A percentile compares a stretch with the other conserved stretches of the same genome.
Conservation (phyloP, 2,888 invertebrate genomes). For the Nomada lathburiana region DNA sequence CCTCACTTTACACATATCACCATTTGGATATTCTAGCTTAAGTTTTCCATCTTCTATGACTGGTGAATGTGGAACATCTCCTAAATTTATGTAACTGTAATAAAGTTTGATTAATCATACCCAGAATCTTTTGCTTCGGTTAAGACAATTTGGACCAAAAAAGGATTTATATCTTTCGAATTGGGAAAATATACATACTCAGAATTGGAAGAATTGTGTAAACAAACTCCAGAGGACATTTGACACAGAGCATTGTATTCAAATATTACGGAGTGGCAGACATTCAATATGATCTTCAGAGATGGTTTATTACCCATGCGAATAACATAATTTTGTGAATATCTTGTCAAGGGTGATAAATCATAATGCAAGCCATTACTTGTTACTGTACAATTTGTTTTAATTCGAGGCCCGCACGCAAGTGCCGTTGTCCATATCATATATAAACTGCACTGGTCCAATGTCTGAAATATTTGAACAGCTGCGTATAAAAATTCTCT, state of each 20-base stretch:
- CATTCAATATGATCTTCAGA: conserved; percentile 76
- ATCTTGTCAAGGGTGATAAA: conserved; percentile 71
- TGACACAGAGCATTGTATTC: conserved; percentile 62
- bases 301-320: conserved; percentile 49
- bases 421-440: conserved; percentile 75
- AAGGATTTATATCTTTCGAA: not conserved
- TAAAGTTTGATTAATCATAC: not conserved
- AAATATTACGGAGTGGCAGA: conserved; percentile 79
- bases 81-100: conserved; percentile 60
- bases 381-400: conserved; percentile 70
- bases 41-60: conserved; percentile 50
- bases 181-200: conserved; percentile 5
- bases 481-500: not conserved
- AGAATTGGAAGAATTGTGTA: conserved; percentile 39
- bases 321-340: conserved; percentile 77
- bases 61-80: conserved; percentile 49
- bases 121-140: not conserved
- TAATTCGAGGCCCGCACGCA: conserved; percentile 69
- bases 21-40: conserved; percentile 69
- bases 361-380: conserved; percentile 73
- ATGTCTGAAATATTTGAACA: conserved; percentile 45
- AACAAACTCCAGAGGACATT: conserved; percentile 65
- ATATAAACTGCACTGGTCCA: conserved; percentile 65
- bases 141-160: too few species aligned
- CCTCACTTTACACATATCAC: conserved; percentile 65